phyloP scores from a whole-genome alignment of 2,113 vertebrate genomes.

The Psilopsiagon aymara region DNA sequence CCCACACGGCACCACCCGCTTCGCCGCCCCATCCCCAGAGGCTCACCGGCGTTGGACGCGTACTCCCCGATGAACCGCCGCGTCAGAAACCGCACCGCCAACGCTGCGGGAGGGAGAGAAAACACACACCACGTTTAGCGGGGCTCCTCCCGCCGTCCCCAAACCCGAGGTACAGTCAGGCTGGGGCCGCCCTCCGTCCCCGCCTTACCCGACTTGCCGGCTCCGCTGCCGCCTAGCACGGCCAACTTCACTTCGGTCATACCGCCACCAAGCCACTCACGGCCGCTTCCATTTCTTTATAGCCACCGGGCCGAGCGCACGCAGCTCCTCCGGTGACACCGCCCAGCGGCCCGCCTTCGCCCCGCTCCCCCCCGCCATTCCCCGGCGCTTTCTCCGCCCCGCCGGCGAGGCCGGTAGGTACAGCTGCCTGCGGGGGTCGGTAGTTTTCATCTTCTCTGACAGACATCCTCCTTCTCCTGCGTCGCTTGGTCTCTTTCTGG shows the following conservation, averaged over 20 bases:
- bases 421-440: neutral
- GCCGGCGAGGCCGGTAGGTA: neutral
- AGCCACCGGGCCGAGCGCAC: neutral
- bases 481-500: fast-evolving
- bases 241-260: slow-evolving; percentile 84
- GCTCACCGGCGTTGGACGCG: slow-evolving; percentile 83
- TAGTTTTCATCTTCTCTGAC: too few species aligned
- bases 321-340: neutral
- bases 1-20: fast-evolving
- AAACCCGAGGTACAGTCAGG: fast-evolving
- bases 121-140: neutral
- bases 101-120: slow-evolving; percentile 73
- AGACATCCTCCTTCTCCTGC: too few species aligned
- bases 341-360: neutral
- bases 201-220: slow-evolving; percentile 85
- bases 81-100: slow-evolving; percentile 86
- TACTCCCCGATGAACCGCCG: slow-evolving; percentile 86
- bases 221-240: slow-evolving; percentile 81
- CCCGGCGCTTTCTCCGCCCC: neutral
- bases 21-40: neutral
- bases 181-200: fast-evolving
- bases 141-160: fast-evolving
- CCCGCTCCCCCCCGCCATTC: neutral
- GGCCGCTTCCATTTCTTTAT: neutral
- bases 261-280: neutral